phyloP scores from a whole-genome alignment of 2,113 vertebrate species.

The Camelus bactrianus region DNA sequence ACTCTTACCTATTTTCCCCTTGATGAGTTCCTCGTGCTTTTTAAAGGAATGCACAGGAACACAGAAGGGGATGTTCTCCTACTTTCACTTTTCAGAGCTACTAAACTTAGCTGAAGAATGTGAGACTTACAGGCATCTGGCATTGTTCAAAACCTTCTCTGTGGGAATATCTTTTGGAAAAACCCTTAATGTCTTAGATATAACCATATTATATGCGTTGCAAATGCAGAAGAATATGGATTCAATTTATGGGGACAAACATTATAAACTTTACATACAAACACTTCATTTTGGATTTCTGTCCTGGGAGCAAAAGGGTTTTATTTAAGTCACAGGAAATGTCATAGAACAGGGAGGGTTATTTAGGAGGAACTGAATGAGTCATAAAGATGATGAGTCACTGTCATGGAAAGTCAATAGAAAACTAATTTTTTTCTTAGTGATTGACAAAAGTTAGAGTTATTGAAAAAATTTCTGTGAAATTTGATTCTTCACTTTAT shows the following conservation, averaged over 20 bases:
- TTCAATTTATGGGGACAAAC: background rate
- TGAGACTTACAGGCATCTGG: background rate
- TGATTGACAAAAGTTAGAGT: conserved; percentile 40
- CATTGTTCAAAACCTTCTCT: conserved; percentile 12
- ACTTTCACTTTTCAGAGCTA: background rate
- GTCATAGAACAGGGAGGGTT: background rate
- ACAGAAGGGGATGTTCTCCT: background rate
- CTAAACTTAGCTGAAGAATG: background rate
- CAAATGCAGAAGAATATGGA: background rate
- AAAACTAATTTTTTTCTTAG: background rate
- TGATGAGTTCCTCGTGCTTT: background rate
- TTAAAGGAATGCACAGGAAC: background rate
- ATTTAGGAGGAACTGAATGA: background rate
- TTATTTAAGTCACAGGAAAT: conserved; percentile 28
- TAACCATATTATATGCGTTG: background rate
- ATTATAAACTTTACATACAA: background rate
- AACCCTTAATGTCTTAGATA: background rate
- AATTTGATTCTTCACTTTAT: conserved; percentile 15
- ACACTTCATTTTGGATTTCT: conserved; percentile 8
- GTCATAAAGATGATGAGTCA: conserved; percentile 5
- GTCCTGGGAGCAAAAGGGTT: background rate
- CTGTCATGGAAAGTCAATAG: background rate
- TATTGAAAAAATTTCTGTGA: background rate
- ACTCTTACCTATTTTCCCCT: background rate
- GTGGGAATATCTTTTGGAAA: background rate